These are phyloP conservation scores for Metacarcinus magister DNA, from an alignment of 2,888 invertebrate genomes.

Conservation along the genomic window DNA sequence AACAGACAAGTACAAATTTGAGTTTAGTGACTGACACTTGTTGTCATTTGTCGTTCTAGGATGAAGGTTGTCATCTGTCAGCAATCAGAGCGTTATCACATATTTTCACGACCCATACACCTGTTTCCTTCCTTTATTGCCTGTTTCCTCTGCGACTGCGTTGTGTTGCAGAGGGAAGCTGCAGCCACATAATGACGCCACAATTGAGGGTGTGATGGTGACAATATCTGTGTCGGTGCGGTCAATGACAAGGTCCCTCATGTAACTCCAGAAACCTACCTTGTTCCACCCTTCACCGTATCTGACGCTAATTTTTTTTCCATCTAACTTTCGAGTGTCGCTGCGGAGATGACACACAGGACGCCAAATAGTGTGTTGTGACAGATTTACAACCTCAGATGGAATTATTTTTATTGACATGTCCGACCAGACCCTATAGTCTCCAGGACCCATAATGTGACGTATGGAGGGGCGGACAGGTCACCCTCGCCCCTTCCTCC, in stretches of 20 bases:
- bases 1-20: conserved; percentile 16
- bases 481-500: conserved; percentile 33
- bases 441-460: neutral
- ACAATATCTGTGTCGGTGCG: conserved; percentile 44
- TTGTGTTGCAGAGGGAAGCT: conserved; percentile 31
- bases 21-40: conserved; percentile 40
- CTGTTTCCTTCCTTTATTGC: conserved; percentile 29
- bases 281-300: conserved; percentile 27
- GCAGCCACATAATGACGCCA: neutral
- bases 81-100: conserved; percentile 46
- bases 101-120: conserved; percentile 18
- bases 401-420: conserved; percentile 51
- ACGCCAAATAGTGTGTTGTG: conserved; percentile 31
- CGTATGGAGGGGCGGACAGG: conserved; percentile 45
- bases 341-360: conserved; percentile 32
- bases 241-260: conserved; percentile 22
- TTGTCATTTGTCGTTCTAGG: conserved; percentile 26
- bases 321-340: conserved; percentile 16
- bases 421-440: conserved; percentile 43
- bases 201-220: conserved; percentile 35
- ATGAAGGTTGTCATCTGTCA: conserved; percentile 38
- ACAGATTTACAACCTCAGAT: conserved; percentile 38
- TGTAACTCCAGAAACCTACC: conserved; percentile 13
- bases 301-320: neutral
- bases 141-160: neutral